A percentile compares a stretch with the other conserved stretches of the same genome.
These are phyloP conservation scores for Probosciger aterrimus DNA, from an alignment of 2,113 vertebrate species.

Conservation along the genomic window DNA sequence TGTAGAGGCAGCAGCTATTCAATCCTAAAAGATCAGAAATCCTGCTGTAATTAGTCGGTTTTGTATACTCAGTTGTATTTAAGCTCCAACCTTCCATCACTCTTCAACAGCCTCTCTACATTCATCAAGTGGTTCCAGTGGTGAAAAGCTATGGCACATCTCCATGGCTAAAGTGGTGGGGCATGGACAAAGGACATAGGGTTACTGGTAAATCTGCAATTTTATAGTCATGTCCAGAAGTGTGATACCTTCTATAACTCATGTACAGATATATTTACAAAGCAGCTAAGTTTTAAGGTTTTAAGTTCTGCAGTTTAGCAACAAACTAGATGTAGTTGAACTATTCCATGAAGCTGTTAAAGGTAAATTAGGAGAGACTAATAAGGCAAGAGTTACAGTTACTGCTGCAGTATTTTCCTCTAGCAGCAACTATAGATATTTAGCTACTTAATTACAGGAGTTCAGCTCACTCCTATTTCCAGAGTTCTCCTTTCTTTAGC, in stretches of 20 bases:
- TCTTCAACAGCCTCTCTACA: background rate
- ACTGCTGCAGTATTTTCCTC: background rate
- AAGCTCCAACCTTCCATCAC: background rate
- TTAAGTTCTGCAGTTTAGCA: background rate
- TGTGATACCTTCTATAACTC: background rate
- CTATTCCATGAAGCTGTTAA: background rate
- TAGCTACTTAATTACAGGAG: background rate
- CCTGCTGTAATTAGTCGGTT: background rate
- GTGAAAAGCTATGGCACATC: background rate
- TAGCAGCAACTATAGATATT: background rate
- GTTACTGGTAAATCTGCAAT: fast-evolving
- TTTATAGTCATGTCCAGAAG: background rate
- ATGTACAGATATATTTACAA: fast-evolving
- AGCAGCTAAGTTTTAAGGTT: background rate
- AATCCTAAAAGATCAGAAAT: background rate
- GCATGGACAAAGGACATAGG: background rate
- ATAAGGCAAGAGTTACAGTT: background rate
- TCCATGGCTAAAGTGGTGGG: background rate
- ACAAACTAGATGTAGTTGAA: background rate
- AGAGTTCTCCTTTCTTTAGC: background rate
- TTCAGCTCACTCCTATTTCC: background rate
- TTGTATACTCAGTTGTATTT: background rate
- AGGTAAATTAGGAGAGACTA: background rate
- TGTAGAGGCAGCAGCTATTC: background rate
- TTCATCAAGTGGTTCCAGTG: background rate